Conservation (phyloP, 2,113 vertebrate species). For the Puma concolor region DNA sequence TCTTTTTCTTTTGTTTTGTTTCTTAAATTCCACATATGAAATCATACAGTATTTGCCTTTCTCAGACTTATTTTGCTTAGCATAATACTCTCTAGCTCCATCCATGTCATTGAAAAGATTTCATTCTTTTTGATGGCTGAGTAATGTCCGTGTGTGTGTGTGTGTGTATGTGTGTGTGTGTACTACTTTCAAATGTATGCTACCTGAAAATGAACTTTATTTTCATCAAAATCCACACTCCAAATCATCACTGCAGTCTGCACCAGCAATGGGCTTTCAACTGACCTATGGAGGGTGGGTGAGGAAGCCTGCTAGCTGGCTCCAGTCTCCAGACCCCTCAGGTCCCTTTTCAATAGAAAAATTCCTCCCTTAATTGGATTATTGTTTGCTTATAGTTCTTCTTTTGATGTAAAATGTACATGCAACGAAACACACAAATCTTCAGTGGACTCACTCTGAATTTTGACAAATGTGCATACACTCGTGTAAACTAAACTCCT, state of each 20-base stretch:
- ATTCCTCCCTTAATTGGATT: background rate
- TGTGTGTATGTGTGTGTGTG: no score
- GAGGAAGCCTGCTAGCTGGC: fast-evolving
- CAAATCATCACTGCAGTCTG: background rate
- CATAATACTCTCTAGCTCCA: background rate
- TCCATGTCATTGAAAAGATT: background rate
- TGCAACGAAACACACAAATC: background rate
- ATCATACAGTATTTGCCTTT: background rate
- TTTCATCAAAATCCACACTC: background rate
- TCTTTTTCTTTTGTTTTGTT: background rate
- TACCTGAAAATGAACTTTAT: background rate
- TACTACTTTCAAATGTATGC: background rate
- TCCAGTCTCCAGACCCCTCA: background rate
- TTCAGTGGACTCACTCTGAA: background rate
- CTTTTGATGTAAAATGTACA: background rate
- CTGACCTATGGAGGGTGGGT: fast-evolving
- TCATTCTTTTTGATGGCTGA: background rate
- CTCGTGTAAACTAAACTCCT: background rate
- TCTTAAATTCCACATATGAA: background rate
- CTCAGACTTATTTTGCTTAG: background rate
- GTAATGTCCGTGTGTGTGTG: background rate
- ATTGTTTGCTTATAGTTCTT: background rate
- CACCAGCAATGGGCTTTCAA: background rate
- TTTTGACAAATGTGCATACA: background rate
- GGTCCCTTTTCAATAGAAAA: background rate